Evolutionary conservation across 2,797 vertebrate genomes (phyloP).

Genomic region (Sebastes vulpes): DNA sequence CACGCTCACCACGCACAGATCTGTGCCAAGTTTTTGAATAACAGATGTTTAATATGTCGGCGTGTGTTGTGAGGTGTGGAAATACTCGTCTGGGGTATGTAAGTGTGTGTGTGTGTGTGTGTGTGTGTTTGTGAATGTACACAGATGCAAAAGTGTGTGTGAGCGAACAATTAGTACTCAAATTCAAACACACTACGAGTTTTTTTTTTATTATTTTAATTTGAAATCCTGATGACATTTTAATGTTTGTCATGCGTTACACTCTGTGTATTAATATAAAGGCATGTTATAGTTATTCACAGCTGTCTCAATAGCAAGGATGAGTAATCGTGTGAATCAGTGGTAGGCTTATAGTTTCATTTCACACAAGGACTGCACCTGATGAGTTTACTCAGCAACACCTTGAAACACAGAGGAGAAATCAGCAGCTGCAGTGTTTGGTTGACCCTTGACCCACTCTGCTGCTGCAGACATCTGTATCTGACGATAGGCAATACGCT

Average conservation of each 20-base stretch:
- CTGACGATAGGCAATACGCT: background rate
- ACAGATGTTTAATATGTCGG: slow-evolving; percentile 9
- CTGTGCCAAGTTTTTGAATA: slow-evolving; percentile 18
- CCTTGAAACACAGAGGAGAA: background rate
- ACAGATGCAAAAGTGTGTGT: background rate
- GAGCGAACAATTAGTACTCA: background rate
- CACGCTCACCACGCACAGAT: background rate
- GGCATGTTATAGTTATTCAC: background rate
- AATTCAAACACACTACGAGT: background rate
- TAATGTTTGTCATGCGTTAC: background rate
- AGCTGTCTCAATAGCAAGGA: background rate
- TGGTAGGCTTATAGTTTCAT: background rate
- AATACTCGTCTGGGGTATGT: background rate
- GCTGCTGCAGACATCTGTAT: background rate
- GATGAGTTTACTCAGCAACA: background rate
- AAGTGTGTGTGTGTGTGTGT: background rate
- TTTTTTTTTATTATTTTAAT: background rate
- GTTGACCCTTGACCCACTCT: background rate
- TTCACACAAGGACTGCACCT: background rate
- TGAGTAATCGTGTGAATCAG: background rate
- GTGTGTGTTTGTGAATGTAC: background rate
- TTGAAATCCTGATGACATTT: background rate
- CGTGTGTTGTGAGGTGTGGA: background rate
- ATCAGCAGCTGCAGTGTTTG: background rate
- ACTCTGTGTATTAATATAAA: background rate